Evolutionary conservation across 2,113 vertebrate genomes (phyloP).

Genomic region (Xiphophorus hellerii): DNA sequence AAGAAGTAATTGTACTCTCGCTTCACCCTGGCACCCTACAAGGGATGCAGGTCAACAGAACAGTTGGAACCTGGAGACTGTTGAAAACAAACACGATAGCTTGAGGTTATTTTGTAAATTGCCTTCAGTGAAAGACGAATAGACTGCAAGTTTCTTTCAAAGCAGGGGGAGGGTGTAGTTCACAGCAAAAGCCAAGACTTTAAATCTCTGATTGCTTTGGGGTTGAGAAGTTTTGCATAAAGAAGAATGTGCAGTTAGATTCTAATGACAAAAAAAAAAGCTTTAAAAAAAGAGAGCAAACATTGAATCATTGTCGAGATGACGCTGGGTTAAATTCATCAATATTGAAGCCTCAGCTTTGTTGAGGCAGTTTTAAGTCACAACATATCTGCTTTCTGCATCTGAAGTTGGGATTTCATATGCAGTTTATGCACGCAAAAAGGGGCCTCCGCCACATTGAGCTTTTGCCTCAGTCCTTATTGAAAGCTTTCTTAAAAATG

Average conservation of each 20-base stretch:
- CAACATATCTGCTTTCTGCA: slow-evolving; percentile 68
- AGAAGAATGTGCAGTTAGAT: slow-evolving; percentile 43
- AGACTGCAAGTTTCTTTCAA: slow-evolving; percentile 24
- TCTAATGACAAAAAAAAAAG: slow-evolving; percentile 52
- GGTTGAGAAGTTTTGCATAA: slow-evolving; percentile 32
- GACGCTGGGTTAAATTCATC: slow-evolving; percentile 70
- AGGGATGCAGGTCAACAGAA: slow-evolving; percentile 48
- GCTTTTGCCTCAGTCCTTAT: slow-evolving; percentile 62
- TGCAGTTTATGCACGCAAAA: slow-evolving; percentile 80
- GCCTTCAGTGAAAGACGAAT: slow-evolving; percentile 23
- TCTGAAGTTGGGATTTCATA: slow-evolving; percentile 75
- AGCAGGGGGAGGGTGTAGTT: slow-evolving; percentile 2
- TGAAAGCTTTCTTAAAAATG: slow-evolving; percentile 70
- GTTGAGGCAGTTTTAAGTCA: slow-evolving; percentile 69
- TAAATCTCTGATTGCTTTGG: slow-evolving; percentile 33
- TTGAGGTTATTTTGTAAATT: slow-evolving; percentile 41
- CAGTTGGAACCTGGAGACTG: slow-evolving; percentile 49
- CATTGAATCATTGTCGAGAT: slow-evolving; percentile 73
- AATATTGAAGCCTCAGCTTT: slow-evolving; percentile 72
- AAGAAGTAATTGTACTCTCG: slow-evolving; percentile 61
- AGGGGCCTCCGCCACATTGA: slow-evolving; percentile 63
- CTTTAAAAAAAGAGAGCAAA: slow-evolving; percentile 66
- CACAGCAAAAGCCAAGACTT: slow-evolving; percentile 24
- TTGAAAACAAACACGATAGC: slow-evolving; percentile 47
- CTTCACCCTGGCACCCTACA: slow-evolving; percentile 35